phyloP scores from a whole-genome alignment of 1,140 invertebrate genomes.

The Calliopsis andreniformis region DNA sequence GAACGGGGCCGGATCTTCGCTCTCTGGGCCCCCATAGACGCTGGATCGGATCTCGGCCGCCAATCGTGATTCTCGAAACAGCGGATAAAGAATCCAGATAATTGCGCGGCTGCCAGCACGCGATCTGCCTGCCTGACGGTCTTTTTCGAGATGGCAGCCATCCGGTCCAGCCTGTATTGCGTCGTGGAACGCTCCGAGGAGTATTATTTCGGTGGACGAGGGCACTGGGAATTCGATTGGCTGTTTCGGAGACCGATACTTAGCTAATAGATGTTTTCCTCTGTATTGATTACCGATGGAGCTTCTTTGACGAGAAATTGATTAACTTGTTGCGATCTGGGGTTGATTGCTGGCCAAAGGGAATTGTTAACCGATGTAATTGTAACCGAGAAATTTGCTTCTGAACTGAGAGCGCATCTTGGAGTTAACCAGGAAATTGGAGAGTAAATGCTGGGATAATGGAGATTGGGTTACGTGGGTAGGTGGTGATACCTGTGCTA shows the following conservation, averaged over 20 bases:
- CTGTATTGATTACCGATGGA: background rate
- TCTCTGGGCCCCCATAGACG: constrained; percentile 64
- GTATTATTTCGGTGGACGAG: constrained; percentile 29
- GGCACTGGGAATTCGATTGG: constrained; percentile 1
- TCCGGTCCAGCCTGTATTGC: constrained; percentile 20
- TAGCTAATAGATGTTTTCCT: constrained; percentile 7
- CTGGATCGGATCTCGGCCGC: constrained; percentile 54
- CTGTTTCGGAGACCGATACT: background rate
- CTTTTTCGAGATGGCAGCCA: constrained; percentile 27
- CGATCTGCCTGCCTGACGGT: constrained; percentile 19
- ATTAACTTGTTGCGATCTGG: background rate
- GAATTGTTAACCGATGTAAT: background rate
- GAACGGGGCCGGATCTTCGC: constrained; percentile 73
- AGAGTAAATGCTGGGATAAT: background rate
- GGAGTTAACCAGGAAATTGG: background rate
- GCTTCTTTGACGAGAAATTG: background rate
- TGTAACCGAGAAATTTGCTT: background rate
- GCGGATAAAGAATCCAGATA: constrained; percentile 54
- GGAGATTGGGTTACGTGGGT: background rate
- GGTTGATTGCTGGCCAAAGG: background rate
- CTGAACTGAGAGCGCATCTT: background rate
- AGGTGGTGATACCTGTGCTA: too few species aligned
- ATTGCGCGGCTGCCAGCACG: constrained; percentile 38
- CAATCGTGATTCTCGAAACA: constrained; percentile 55
- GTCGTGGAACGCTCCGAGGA: constrained; percentile 5